Conservation (phyloP, 2,113 vertebrate genomes). For the Pungitius pungitius region DNA sequence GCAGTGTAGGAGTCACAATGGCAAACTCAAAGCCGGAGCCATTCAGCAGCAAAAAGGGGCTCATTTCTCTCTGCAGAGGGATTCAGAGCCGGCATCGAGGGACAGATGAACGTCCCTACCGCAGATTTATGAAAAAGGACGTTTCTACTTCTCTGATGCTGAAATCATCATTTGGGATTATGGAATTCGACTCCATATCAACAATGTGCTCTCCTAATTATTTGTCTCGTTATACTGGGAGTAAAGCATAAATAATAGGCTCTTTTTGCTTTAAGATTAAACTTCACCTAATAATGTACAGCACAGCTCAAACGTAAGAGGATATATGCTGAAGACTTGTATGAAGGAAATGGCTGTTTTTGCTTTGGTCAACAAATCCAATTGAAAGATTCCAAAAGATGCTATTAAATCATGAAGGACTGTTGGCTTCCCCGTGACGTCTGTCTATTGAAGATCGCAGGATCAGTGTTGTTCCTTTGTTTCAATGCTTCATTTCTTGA, state of each 20-base stretch:
- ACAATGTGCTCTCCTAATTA: conserved; percentile 18
- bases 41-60: conserved; percentile 51
- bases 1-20: conserved; percentile 67
- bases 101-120: conserved; percentile 11
- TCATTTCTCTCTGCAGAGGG: conserved; percentile 30
- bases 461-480: background rate
- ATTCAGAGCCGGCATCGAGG: conserved; percentile 25
- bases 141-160: conserved; percentile 3
- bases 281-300: conserved; percentile 10
- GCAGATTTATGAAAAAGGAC: conserved; percentile 45
- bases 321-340: background rate
- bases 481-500: background rate
- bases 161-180: conserved; percentile 22
- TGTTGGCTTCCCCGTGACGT: background rate
- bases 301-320: conserved; percentile 38
- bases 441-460: background rate
- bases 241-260: conserved; percentile 41
- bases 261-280: conserved; percentile 32
- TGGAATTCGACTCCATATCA: background rate
- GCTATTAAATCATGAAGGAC: background rate
- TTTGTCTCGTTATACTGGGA: conserved; percentile 36
- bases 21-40: conserved; percentile 67
- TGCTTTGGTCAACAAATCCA: background rate
- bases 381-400: background rate
- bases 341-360: background rate